phyloP scores from a whole-genome alignment of 2,113 vertebrate species.

The Mustelus asterias region DNA sequence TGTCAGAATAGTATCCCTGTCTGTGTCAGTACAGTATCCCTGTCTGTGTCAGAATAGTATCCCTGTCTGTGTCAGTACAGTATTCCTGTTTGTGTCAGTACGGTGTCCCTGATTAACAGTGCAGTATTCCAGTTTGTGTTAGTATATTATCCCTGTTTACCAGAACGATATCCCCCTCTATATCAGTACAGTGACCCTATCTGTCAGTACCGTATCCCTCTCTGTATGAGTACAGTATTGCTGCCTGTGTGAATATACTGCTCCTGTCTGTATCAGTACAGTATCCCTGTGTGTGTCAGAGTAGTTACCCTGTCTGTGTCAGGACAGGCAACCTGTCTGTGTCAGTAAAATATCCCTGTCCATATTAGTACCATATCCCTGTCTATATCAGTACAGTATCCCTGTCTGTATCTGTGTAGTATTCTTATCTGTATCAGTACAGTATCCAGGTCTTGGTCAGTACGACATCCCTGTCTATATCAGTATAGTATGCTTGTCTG shows the following conservation, averaged over 20 bases:
- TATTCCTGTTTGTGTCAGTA: background rate
- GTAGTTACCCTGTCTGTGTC: background rate
- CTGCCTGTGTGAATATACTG: background rate
- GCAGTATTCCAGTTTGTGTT: background rate
- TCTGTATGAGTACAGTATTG: too few relatives aligned
- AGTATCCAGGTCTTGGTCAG: background rate
- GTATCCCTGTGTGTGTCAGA: background rate
- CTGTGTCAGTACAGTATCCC: background rate
- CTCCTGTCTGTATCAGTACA: background rate
- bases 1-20: background rate
- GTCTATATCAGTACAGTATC: background rate
- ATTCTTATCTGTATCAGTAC: background rate
- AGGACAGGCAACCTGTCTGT: background rate
- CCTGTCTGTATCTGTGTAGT: background rate
- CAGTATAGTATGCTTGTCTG: background rate
- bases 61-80: background rate
- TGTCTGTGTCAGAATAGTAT: too few relatives aligned
- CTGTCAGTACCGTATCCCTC: background rate
- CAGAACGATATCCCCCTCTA: too few relatives aligned
- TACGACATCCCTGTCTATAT: background rate
- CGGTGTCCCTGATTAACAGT: background rate
- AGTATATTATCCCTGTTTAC: too few relatives aligned
- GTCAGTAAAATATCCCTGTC: background rate
- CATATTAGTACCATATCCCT: background rate
- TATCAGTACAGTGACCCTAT: too few relatives aligned